Evolutionary conservation across 2,113 vertebrate species (phyloP).

Genomic region (Phalacrocorax carbo): DNA sequence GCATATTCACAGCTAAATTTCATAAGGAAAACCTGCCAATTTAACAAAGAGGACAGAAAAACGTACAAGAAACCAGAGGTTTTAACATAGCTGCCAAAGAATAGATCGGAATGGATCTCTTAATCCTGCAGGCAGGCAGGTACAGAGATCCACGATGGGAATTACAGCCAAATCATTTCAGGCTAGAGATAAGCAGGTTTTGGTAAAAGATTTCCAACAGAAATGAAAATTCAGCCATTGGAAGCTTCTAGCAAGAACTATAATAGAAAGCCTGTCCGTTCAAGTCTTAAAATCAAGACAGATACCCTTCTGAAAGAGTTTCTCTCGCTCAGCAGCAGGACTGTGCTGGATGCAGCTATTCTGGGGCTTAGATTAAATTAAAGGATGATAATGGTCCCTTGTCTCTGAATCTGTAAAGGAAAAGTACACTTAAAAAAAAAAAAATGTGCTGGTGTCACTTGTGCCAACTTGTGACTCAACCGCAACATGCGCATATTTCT

Average conservation of each 20-base stretch:
- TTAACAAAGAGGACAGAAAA: background rate
- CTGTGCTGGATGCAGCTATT: background rate
- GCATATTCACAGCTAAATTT: background rate
- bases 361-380: background rate
- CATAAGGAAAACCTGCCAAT: background rate
- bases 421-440: background rate
- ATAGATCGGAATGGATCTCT: background rate
- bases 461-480: constrained; percentile 48
- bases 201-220: background rate
- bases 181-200: background rate
- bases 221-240: background rate
- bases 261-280: background rate
- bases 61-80: background rate
- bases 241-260: background rate
- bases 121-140: background rate
- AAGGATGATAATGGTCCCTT: background rate
- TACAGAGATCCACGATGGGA: background rate
- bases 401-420: background rate
- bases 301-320: background rate
- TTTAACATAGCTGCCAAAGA: background rate
- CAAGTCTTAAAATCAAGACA: background rate
- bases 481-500: background rate
- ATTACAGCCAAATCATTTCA: background rate
- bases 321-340: background rate
- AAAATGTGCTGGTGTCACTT: background rate